phyloP scores from a whole-genome alignment of 2,888 invertebrate genomes.

The Drosophila recens region DNA sequence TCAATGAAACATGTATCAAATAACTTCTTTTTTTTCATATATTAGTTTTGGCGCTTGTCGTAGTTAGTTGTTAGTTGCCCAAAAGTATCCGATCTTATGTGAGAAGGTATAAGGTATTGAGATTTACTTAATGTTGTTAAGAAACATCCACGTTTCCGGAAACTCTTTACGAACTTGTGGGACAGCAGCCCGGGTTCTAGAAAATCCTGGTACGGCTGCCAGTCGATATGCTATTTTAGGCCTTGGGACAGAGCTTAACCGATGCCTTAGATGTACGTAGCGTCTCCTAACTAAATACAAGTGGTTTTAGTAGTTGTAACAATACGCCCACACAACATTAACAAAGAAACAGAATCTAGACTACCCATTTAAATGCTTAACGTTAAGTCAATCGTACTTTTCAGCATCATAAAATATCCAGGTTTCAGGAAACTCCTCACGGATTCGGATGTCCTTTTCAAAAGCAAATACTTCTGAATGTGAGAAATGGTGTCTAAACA shows the following conservation, averaged over 20 bases:
- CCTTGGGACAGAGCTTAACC: not conserved
- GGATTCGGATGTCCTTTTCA: slow-evolving; percentile 34
- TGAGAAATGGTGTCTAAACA: not conserved
- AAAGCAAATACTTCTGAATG: not conserved
- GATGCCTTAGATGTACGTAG: too few relatives aligned
- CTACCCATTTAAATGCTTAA: not conserved
- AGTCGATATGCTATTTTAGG: not conserved
- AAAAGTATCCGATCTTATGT: too few relatives aligned
- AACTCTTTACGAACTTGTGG: too few relatives aligned
- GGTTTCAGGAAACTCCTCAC: slow-evolving; percentile 44
- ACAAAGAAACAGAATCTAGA: not conserved
- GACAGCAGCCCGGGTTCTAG: not conserved
- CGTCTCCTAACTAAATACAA: slow-evolving; percentile 6
- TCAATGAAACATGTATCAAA: too few relatives aligned
- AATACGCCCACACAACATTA: not conserved
- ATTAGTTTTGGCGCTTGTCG: too few relatives aligned
- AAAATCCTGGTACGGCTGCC: fast-evolving
- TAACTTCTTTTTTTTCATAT: too few relatives aligned
- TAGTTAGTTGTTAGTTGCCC: too few relatives aligned
- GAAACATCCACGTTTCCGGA: too few relatives aligned
- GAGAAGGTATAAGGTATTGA: too few relatives aligned
- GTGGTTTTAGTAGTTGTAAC: slow-evolving; percentile 24
- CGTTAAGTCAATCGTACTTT: slow-evolving; percentile 26
- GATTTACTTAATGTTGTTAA: too few relatives aligned
- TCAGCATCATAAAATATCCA: slow-evolving; percentile 31